phyloP scores from a whole-genome alignment of 2,797 vertebrate species.

The Pipistrellus pygmaeus region DNA sequence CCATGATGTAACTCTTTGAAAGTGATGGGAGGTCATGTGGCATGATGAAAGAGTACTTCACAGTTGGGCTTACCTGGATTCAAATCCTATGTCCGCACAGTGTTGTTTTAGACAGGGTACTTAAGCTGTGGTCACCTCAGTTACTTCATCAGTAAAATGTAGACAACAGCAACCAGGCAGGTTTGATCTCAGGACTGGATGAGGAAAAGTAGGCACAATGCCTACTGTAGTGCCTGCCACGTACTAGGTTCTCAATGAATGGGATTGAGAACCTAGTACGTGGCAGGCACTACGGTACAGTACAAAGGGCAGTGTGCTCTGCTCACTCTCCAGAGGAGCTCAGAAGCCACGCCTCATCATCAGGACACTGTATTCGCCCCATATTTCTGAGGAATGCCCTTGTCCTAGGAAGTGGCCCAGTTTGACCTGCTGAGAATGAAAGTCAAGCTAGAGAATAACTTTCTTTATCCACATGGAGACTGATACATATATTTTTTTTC shows the following conservation, averaged over 20 bases:
- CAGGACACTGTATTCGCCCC: not conserved
- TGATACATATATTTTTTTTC: not conserved
- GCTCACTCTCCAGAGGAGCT: not conserved
- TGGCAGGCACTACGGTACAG: too few relatives aligned
- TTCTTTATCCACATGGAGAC: conserved; percentile 45
- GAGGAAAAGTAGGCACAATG: too few relatives aligned
- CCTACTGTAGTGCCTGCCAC: too few relatives aligned
- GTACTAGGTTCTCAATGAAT: too few relatives aligned
- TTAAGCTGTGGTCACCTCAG: too few relatives aligned
- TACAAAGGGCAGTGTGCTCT: not conserved
- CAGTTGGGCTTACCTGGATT: not conserved
- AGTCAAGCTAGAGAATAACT: not conserved
- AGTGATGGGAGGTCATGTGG: not conserved
- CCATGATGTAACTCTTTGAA: not conserved
- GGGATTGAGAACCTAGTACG: too few relatives aligned
- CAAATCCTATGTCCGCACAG: not conserved
- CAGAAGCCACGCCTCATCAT: not conserved
- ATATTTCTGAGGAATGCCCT: not conserved
- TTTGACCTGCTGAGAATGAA: not conserved
- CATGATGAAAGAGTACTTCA: not conserved
- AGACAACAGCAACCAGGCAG: too few relatives aligned
- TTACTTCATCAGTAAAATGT: too few relatives aligned
- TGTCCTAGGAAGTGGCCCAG: not conserved
- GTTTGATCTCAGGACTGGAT: too few relatives aligned
- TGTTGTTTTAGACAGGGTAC: not conserved